phyloP scores from a whole-genome alignment of 2,888 invertebrate genomes.

The Taenaris catops region DNA sequence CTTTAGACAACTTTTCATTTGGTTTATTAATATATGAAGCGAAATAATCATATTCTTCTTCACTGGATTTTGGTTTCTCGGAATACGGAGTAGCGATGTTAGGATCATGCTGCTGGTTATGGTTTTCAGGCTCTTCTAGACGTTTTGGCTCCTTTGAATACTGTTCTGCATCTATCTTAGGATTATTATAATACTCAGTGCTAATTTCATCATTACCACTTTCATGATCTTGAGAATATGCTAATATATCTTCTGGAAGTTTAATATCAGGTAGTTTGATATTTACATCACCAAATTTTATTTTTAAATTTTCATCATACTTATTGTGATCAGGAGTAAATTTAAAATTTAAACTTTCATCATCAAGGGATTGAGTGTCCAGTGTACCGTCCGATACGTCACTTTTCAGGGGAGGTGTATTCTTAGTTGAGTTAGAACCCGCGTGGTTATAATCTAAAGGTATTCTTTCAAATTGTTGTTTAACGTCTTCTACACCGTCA shows the following conservation, averaged over 20 bases:
- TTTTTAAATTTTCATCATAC: constrained; percentile 58
- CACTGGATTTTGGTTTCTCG: constrained; percentile 3
- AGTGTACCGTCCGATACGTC: constrained; percentile 39
- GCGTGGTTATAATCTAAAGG: constrained; percentile 63
- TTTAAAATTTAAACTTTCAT: background rate
- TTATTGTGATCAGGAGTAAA: constrained; percentile 12
- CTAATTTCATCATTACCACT: constrained; percentile 30
- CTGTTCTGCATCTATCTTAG: constrained; percentile 32
- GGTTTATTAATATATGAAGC: constrained; percentile 12
- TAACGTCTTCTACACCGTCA: constrained; percentile 45
- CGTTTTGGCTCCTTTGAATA: constrained; percentile 15
- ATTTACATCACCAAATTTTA: constrained; percentile 59
- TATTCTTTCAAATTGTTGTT: constrained; percentile 69
- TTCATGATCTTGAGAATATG: constrained; percentile 42
- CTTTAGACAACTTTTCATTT: constrained; percentile 27
- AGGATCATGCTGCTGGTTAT: constrained; percentile 1
- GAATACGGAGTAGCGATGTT: background rate
- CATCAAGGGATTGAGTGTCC: constrained; percentile 39
- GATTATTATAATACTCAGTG: constrained; percentile 36
- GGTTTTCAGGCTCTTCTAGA: constrained; percentile 20
- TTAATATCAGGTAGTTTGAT: constrained; percentile 69
- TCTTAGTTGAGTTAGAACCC: constrained; percentile 22
- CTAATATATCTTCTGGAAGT: constrained; percentile 65
- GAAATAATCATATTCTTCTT: constrained; percentile 28
- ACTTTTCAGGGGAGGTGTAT: constrained; percentile 21